Conservation (phyloP, 2,113 vertebrate species). For the Pagrus major region DNA sequence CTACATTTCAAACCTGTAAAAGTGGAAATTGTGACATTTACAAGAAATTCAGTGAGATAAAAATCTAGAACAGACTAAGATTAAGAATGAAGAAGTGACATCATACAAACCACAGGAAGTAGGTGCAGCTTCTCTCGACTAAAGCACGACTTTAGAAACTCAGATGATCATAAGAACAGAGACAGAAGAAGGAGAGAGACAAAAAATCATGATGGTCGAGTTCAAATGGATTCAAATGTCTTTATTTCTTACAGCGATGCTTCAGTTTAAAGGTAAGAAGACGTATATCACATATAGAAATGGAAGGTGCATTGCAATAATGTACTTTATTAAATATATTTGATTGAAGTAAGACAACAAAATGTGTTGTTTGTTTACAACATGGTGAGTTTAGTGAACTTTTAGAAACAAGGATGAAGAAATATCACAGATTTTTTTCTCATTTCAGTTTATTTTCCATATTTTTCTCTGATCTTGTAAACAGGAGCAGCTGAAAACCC, state of each 20-base stretch:
- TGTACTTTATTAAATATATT: too few species aligned
- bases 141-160: not conserved
- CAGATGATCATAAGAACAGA: not conserved
- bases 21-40: too few species aligned
- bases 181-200: not conserved
- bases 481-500: not conserved
- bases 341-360: too few species aligned
- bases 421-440: too few species aligned
- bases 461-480: not conserved
- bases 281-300: too few species aligned
- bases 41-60: too few species aligned
- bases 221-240: not conserved
- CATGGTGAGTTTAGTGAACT: too few species aligned
- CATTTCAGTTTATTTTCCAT: not conserved
- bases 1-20: too few species aligned
- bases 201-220: not conserved
- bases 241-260: not conserved
- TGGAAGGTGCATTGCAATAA: too few species aligned
- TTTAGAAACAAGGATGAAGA: too few species aligned
- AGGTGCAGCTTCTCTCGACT: not conserved
- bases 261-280: slow-evolving; percentile 2
- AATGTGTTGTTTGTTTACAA: too few species aligned
- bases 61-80: too few species aligned
- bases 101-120: not conserved
- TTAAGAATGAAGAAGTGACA: not conserved